Evolutionary conservation across 2,888 invertebrate genomes (phyloP).

Genomic region (Lasioglossum vierecki): DNA sequence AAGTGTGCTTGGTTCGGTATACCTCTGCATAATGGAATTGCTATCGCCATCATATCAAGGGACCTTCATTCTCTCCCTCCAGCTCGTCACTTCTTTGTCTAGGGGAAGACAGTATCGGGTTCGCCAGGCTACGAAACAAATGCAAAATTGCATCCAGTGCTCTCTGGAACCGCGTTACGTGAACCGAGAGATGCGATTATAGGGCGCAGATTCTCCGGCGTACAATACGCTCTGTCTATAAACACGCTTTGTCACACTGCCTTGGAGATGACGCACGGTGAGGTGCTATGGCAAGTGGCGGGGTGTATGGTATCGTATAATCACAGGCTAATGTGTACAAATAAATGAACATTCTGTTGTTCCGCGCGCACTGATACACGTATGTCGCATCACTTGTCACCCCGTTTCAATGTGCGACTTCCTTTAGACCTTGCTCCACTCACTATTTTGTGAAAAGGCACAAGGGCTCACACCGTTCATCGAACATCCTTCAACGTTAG

Average conservation of each 20-base stretch:
- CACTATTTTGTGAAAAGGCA: not conserved
- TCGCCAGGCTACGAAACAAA: conserved; percentile 3
- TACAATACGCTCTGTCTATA: conserved; percentile 9
- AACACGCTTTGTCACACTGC: conserved; percentile 13
- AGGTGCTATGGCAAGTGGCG: not conserved
- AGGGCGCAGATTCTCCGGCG: not conserved
- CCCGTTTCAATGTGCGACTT: not conserved
- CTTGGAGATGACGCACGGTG: not conserved
- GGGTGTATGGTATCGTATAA: conserved; percentile 7
- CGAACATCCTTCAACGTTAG: not conserved
- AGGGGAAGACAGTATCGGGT: not conserved
- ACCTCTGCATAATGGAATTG: conserved; percentile 1
- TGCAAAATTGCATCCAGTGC: conserved; percentile 13
- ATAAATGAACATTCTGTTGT: conserved; percentile 18
- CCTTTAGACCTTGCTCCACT: not conserved
- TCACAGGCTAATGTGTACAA: conserved; percentile 13
- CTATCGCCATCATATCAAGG: conserved; percentile 5
- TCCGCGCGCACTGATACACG: conserved; percentile 2
- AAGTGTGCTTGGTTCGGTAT: not conserved
- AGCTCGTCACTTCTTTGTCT: conserved; percentile 11
- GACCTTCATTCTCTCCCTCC: not conserved
- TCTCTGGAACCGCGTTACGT: conserved; percentile 1
- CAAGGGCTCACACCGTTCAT: not conserved
- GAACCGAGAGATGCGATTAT: conserved; percentile 16
- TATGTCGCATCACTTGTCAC: not conserved